These are phyloP conservation scores for Clamator glandarius DNA, from an alignment of 2,797 vertebrate species.

Conservation along the genomic window DNA sequence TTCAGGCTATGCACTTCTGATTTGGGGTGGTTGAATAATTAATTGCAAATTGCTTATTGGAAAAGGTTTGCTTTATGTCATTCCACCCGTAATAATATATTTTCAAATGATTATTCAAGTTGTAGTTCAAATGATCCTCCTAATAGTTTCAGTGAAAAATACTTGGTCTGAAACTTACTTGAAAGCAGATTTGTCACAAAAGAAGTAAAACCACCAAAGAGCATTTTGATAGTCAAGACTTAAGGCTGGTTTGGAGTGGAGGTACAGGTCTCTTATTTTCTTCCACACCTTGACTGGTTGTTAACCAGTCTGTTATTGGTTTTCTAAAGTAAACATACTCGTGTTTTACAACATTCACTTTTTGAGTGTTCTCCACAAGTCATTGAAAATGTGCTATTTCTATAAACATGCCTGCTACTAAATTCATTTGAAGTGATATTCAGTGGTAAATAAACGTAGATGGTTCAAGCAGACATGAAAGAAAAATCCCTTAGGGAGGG, in stretches of 20 bases:
- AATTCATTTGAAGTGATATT: conserved; percentile 65
- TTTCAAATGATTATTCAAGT: background rate
- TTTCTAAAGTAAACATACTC: conserved; percentile 51
- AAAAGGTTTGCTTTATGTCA: background rate
- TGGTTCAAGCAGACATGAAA: conserved; percentile 51
- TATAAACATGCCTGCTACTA: conserved; percentile 57
- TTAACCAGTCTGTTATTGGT: conserved; percentile 46
- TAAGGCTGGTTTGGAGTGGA: background rate
- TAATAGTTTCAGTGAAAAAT: background rate
- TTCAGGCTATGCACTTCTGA: background rate
- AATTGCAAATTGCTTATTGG: conserved; percentile 8
- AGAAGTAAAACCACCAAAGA: background rate
- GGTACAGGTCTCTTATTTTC: conserved; percentile 25
- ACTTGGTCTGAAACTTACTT: background rate
- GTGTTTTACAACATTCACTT: conserved; percentile 63
- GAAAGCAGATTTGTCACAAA: background rate
- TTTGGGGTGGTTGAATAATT: conserved; percentile 18
- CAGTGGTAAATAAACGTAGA: conserved; percentile 59
- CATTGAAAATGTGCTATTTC: conserved; percentile 61
- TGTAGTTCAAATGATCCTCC: background rate
- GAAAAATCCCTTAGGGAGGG: conserved; percentile 59
- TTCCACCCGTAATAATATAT: background rate
- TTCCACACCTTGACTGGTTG: background rate
- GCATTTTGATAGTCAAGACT: background rate
- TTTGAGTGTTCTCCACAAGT: conserved; percentile 56